phyloP scores from a whole-genome alignment of 2,113 vertebrate species.

The Scytalopus superciliaris region DNA sequence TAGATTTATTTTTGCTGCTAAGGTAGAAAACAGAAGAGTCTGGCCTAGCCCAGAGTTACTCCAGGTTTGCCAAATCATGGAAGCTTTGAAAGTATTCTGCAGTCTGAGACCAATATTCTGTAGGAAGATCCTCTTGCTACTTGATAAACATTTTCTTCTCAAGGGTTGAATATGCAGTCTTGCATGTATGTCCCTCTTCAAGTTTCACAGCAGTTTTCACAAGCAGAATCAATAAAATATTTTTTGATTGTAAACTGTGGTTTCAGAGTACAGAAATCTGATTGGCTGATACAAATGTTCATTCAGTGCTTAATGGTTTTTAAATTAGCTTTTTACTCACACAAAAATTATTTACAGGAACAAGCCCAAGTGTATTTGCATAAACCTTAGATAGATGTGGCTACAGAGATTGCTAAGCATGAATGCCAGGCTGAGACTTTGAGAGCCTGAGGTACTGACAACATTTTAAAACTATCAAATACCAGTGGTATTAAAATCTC shows the following conservation, averaged over 20 bases:
- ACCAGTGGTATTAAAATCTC: background rate
- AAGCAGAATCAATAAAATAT: background rate
- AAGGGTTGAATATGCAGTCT: background rate
- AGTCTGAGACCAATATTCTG: background rate
- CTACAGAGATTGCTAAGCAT: background rate
- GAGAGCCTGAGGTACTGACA: background rate
- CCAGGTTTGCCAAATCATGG: background rate
- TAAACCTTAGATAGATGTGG: background rate
- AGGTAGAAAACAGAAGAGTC: background rate
- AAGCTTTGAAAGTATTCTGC: background rate
- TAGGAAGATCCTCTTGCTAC: background rate
- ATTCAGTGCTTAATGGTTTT: background rate
- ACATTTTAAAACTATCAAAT: background rate
- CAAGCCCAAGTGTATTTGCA: background rate
- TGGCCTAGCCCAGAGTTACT: background rate
- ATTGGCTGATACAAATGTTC: background rate
- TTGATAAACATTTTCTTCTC: background rate
- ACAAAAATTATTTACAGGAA: conserved; percentile 7
- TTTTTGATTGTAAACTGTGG: background rate
- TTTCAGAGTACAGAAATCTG: background rate
- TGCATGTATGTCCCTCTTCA: background rate
- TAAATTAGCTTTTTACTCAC: background rate
- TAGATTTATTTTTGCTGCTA: background rate
- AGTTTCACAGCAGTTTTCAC: background rate
- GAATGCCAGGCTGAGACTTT: background rate